phyloP scores from a whole-genome alignment of 2,797 vertebrate species.

The Gila robusta region DNA sequence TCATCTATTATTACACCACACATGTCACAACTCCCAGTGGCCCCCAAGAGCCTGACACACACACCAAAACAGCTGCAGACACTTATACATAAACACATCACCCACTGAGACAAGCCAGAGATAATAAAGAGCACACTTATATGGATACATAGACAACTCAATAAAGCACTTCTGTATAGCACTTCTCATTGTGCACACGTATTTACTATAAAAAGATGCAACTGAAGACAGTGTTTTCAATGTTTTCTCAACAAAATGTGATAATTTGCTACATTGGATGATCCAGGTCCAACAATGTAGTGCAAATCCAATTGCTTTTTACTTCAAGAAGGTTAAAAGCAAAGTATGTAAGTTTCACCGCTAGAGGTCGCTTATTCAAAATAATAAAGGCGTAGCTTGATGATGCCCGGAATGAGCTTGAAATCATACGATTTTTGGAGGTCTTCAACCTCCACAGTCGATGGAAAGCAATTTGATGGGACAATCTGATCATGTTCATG shows the following conservation, averaged over 20 bases:
- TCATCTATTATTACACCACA: slow-evolving; percentile 62
- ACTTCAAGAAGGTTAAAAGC: background rate
- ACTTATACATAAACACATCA: slow-evolving; percentile 57
- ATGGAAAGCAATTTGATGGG: too few species aligned
- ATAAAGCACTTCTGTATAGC: slow-evolving; percentile 34
- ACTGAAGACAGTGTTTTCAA: slow-evolving; percentile 12
- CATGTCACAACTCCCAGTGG: slow-evolving; percentile 62
- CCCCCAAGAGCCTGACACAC: slow-evolving; percentile 54
- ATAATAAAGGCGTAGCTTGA: background rate
- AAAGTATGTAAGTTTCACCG: background rate
- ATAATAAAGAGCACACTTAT: slow-evolving; percentile 45
- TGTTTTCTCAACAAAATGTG: slow-evolving; percentile 23
- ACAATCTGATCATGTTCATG: too few species aligned
- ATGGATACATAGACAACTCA: slow-evolving; percentile 36
- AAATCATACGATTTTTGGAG: too few species aligned
- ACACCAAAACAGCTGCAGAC: slow-evolving; percentile 57
- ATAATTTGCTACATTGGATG: slow-evolving; percentile 10
- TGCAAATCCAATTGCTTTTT: background rate
- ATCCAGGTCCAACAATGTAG: background rate
- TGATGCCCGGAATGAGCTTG: background rate
- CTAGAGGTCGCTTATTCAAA: background rate
- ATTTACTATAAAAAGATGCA: slow-evolving; percentile 44
- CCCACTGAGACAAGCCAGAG: slow-evolving; percentile 38
- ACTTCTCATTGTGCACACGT: slow-evolving; percentile 38
- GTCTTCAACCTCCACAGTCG: too few species aligned